Percentiles rank a stretch among this genome's conserved stretches.
phyloP scores from a whole-genome alignment of 37 sponge, comb jelly and placozoan species.

The Beroe forskalii region DNA sequence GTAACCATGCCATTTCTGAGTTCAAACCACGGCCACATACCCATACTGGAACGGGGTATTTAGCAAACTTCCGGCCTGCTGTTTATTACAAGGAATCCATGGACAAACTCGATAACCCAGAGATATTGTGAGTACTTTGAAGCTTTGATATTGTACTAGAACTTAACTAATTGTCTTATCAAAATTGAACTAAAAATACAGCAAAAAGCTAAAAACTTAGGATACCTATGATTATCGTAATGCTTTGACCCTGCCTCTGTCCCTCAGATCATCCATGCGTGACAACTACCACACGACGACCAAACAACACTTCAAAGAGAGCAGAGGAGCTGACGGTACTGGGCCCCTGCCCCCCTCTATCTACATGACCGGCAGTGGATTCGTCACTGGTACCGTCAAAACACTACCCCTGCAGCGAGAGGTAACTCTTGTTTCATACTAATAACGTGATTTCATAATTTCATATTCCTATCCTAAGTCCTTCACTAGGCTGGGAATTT shows the following conservation, averaged over 20 bases:
- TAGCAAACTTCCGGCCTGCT: conserved; percentile 84
- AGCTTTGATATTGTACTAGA: too few species aligned
- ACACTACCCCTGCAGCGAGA: conserved; percentile 52
- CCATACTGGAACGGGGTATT: conserved; percentile 86
- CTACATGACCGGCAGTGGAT: conserved; percentile 51
- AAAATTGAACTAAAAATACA: too few species aligned
- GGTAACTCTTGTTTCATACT: too few species aligned
- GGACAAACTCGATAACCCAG: conserved; percentile 83
- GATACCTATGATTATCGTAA: too few species aligned
- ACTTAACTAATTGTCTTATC: too few species aligned
- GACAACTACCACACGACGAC: conserved; percentile 37
- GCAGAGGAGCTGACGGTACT: conserved; percentile 19
- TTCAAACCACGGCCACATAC: conserved; percentile 61
- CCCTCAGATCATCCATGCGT: conserved; percentile 55
- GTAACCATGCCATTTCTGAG: conserved; percentile 65
- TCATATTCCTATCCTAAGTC: too few species aligned
- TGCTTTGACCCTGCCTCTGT: too few species aligned
- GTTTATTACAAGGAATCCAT: conserved; percentile 76
- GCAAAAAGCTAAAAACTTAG: too few species aligned
- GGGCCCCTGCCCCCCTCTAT: conserved; percentile 30
- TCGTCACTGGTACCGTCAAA: conserved; percentile 48
- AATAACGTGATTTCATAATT: too few species aligned
- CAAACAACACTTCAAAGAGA: conserved; percentile 49
- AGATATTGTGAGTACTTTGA: conserved; percentile 81
- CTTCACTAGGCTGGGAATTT: too few species aligned